Base-by-base conservation (phyloP, 2,797 vertebrate species). In the Allenopithecus nigroviridis region DNA sequence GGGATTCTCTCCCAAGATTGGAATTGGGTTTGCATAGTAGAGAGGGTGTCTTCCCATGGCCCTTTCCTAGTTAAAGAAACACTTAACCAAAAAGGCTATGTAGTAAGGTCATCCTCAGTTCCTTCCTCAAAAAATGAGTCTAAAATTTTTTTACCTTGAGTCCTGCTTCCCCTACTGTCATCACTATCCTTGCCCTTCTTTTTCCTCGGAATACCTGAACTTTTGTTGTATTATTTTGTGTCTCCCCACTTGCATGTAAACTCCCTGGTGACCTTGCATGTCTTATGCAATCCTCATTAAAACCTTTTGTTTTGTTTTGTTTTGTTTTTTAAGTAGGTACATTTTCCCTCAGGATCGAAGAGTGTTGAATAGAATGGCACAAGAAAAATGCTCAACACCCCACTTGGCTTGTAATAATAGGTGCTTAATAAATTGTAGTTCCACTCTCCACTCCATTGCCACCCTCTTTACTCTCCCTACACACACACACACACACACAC, bases 221-320 rank as follows among this genome's bases (percentile, higher is more conserved):
- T 88, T 64, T 70, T 39, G 36, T 70, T 87, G 43, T 76, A 33
- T 94, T 91, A 11, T 78, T 89, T 74, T 64, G 39, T 92, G 10
- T 95, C 59, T 61, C 36, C 57, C 48, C 70, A 39, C 46, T 10
- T 86, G 16, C 46, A 55, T 36, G 3, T 95, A 59, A 91, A 68
- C 33, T 91, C 89, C 12, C 36, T 96, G 57, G 5, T 93, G 50
- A 89, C 39, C 33, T 81, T 92, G 8, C 57, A 48, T 89, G 3
- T 84, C 43, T 68, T 74, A 80, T 70, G 75, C 26, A 70, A 39
- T 94, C 57, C 30, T 95, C 53, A 46, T 91, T 91, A 95, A 91
- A 64, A 59, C 7, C 9, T 53, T 84, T 87, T n/a, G 16, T 68
- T n/a, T 50, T 46, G 11, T 46, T 16, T 16, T 50, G 48, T 50